phyloP scores from a whole-genome alignment of 2,113 vertebrate genomes.

The Poecilia latipinna region DNA sequence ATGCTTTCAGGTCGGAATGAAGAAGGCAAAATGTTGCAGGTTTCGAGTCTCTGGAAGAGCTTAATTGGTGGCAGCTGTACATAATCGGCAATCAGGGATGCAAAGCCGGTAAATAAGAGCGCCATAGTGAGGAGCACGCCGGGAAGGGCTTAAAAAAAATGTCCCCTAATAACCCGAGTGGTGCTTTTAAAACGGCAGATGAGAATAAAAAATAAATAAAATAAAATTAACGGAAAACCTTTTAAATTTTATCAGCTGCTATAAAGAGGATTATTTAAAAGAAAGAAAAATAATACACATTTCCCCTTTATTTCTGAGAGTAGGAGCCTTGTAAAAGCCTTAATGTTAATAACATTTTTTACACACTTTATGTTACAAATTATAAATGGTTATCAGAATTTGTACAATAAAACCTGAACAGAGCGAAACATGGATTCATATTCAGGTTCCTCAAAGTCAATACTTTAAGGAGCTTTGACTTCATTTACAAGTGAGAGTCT shows the following conservation, averaged over 20 bases:
- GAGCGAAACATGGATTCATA: neutral
- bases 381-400: no score
- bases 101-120: constrained; percentile 56
- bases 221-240: constrained; percentile 9
- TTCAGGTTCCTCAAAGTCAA: neutral
- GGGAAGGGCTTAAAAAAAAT: constrained; percentile 25
- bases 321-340: neutral
- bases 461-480: no score
- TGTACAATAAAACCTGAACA: neutral
- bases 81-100: constrained; percentile 70
- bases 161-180: constrained; percentile 34
- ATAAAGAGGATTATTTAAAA: neutral
- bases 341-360: neutral
- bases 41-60: constrained; percentile 27
- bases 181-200: constrained; percentile 14
- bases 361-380: no score
- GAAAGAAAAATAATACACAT: neutral
- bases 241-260: neutral
- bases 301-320: neutral
- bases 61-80: constrained; percentile 69
- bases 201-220: neutral
- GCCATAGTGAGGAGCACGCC: constrained; percentile 20
- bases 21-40: constrained; percentile 10
- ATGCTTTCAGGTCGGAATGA: neutral
- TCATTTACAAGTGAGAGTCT: no score